Percentiles rank a stretch among this genome's conserved stretches.
Conservation (phyloP, 2,888 invertebrate species). For the Magallana nippona region DNA sequence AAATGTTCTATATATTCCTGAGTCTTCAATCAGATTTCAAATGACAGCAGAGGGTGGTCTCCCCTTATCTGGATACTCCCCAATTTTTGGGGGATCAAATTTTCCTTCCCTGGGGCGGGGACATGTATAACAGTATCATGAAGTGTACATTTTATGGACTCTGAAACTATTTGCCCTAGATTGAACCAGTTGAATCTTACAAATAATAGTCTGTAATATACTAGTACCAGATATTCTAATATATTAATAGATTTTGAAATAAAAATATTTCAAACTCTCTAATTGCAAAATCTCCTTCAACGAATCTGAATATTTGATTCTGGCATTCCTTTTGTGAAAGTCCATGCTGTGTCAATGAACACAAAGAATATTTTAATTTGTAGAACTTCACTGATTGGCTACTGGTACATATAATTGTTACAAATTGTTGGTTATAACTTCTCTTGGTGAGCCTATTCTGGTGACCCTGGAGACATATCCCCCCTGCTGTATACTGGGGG, state of each 20-base stretch:
- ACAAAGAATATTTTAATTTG: no score
- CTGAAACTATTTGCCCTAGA: neutral
- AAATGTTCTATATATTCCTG: neutral
- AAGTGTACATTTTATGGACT: constrained; percentile 7
- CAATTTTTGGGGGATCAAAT: neutral
- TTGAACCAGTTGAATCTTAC: neutral
- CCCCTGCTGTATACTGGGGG: neutral
- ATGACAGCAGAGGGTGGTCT: constrained; percentile 23
- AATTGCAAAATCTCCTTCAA: no score
- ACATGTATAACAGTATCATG: neutral
- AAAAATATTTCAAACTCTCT: no score
- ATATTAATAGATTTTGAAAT: no score
- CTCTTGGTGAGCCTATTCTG: neutral
- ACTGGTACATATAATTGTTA: no score
- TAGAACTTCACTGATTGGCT: no score
- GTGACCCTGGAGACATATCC: neutral
- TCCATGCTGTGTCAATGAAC: no score
- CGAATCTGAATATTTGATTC: no score
- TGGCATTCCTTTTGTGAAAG: no score
- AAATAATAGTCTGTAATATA: no score
- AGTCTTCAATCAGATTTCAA: neutral
- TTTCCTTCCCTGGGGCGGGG: neutral
- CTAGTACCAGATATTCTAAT: no score
- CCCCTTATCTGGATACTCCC: neutral
- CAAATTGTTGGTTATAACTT: no score